A percentile compares a stretch with the other conserved stretches of the same genome.
Evolutionary conservation across 2,888 invertebrate genomes (phyloP).

Genomic region (Busseola fusca): DNA sequence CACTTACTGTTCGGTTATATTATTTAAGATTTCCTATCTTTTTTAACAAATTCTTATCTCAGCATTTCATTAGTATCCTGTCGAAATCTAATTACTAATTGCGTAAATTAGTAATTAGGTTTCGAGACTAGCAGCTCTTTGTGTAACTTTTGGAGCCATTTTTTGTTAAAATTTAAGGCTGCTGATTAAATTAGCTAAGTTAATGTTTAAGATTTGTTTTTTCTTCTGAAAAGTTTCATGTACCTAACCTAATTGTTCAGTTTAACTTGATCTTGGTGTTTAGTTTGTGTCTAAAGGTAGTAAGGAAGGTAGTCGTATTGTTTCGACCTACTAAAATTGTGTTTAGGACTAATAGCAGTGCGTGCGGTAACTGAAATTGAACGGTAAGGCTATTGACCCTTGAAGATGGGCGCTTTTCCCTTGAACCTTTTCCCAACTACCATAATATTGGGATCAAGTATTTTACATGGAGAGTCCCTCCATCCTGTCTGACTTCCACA

Average conservation of each 20-base stretch:
- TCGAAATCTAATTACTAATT: background rate
- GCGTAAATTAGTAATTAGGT: slow-evolving; percentile 15
- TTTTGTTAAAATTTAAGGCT: background rate
- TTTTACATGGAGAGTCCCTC: no score
- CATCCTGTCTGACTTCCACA: no score
- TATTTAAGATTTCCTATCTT: background rate
- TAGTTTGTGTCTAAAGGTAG: background rate
- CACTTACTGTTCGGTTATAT: background rate
- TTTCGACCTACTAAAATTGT: background rate
- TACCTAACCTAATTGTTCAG: background rate
- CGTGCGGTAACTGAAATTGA: background rate
- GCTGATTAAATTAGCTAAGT: background rate
- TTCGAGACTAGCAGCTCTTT: background rate
- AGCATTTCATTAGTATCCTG: background rate
- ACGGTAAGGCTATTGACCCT: no score
- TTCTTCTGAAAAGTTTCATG: background rate
- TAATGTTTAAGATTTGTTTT: background rate
- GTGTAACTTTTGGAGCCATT: slow-evolving; percentile 7
- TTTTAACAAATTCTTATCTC: background rate
- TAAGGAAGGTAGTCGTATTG: background rate
- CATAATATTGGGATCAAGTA: no score
- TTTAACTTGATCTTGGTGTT: background rate
- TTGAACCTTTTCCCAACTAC: no score
- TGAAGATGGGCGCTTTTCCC: background rate
- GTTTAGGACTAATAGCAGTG: background rate